These are phyloP conservation scores for Polietes domitor DNA, from an alignment of 2,888 invertebrate species.

Conservation along the genomic window DNA sequence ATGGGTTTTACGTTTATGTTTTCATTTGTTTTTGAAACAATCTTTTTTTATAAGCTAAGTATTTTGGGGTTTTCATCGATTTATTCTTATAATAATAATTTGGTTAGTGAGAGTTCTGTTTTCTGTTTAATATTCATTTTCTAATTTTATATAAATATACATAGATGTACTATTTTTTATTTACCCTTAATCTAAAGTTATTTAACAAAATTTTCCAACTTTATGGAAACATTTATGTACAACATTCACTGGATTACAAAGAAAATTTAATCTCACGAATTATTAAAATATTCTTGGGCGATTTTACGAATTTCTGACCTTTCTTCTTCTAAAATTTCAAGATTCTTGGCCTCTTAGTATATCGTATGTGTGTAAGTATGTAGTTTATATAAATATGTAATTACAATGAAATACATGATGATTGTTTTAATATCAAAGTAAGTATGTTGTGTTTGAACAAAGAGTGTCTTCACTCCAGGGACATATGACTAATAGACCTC, in stretches of 20 bases:
- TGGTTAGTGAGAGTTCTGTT: neutral
- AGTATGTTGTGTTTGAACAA: too few relatives aligned
- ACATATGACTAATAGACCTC: too few relatives aligned
- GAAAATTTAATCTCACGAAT: neutral
- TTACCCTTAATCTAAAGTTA: too few relatives aligned
- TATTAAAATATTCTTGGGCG: neutral
- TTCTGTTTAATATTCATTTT: neutral
- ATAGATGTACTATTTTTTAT: neutral
- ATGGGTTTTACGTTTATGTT: neutral
- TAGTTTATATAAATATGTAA: neutral
- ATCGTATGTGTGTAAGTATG: neutral
- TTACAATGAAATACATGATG: neutral
- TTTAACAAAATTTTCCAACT: neutral
- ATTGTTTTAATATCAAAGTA: neutral
- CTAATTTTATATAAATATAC: conserved; percentile 19
- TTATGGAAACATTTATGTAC: neutral
- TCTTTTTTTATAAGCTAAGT: neutral
- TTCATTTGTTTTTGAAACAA: conserved; percentile 22
- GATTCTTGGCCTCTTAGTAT: neutral
- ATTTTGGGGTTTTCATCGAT: neutral
- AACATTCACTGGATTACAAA: neutral
- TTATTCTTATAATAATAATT: neutral
- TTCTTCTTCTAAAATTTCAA: neutral
- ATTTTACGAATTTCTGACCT: neutral
- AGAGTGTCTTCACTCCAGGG: too few relatives aligned